These are phyloP conservation scores for Potorous gilbertii DNA, from an alignment of 2,797 vertebrate species.

Conservation along the genomic window DNA sequence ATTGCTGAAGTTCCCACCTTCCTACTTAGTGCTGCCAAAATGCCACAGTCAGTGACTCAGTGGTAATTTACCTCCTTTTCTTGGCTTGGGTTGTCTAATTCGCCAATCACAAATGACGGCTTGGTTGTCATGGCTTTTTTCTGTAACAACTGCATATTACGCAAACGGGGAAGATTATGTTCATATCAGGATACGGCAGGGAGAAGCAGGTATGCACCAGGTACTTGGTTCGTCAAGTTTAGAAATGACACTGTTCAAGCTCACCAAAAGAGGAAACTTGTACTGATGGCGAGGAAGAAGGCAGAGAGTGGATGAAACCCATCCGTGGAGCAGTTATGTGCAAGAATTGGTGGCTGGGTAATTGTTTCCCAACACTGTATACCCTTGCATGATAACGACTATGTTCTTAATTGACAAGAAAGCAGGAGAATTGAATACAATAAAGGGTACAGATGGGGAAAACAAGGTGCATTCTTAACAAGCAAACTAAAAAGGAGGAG, in stretches of 20 bases:
- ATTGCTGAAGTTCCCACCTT: conserved; percentile 24
- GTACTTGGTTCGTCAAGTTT: conserved; percentile 42
- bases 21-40: conserved; percentile 17
- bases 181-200: neutral
- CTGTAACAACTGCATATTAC: conserved; percentile 22
- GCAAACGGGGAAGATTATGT: neutral
- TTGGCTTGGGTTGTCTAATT: conserved; percentile 35
- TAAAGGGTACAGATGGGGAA: neutral
- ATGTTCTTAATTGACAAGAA: neutral
- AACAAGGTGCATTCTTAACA: neutral
- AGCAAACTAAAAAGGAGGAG: neutral
- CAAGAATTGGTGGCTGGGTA: neutral
- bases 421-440: neutral
- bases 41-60: conserved; percentile 47
- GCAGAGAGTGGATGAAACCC: neutral
- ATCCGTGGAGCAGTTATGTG: neutral
- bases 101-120: conserved; percentile 15
- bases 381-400: neutral
- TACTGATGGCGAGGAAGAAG: neutral
- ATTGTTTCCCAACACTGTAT: neutral
- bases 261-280: neutral
- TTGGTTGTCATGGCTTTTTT: conserved; percentile 26
- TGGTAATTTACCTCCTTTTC: conserved; percentile 45
- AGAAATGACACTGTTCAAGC: conserved; percentile 36
- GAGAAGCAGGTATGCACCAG: neutral